A percentile compares a stretch with the other conserved stretches of the same genome.
phyloP scores from a whole-genome alignment of 2,113 vertebrate species.

The Trichomycterus rosablanca region DNA sequence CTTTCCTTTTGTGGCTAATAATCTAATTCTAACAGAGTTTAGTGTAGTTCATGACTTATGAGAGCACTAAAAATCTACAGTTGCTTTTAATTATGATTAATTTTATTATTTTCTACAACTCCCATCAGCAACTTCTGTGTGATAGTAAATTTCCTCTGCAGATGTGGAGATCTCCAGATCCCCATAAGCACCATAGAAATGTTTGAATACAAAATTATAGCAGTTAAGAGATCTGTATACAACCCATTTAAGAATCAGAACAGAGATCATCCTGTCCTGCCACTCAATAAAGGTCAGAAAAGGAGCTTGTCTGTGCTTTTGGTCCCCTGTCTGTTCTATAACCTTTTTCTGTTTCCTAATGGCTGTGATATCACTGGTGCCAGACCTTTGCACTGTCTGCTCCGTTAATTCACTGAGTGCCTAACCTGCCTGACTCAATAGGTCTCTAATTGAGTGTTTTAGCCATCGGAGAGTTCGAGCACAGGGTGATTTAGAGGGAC shows the following conservation, averaged over 20 bases:
- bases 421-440: constrained; percentile 46
- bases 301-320: not conserved
- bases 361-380: constrained; percentile 48
- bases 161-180: too few relatives aligned
- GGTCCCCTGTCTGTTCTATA: not conserved
- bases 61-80: too few relatives aligned
- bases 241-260: not conserved
- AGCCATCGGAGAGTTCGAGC: constrained; percentile 13
- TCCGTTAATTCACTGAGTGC: constrained; percentile 41
- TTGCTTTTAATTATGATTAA: too few relatives aligned
- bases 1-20: too few relatives aligned
- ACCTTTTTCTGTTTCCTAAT: constrained; percentile 34
- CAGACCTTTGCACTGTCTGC: constrained; percentile 36
- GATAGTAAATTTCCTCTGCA: constrained; percentile 31
- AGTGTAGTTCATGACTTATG: too few relatives aligned
- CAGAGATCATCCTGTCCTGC: not conserved
- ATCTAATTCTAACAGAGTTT: too few relatives aligned
- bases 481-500: constrained; percentile 40
- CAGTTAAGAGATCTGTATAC: not conserved
- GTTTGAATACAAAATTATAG: constrained; percentile 18
- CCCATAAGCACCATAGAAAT: too few relatives aligned
- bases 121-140: too few relatives aligned
- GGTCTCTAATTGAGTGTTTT: constrained; percentile 42
- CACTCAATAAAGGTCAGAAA: constrained; percentile 24
- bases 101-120: too few relatives aligned